A percentile compares a stretch with the other conserved stretches of the same genome.
These are phyloP conservation scores for Sialis lutaria DNA, from an alignment of 2,888 invertebrate genomes.

Conservation along the genomic window DNA sequence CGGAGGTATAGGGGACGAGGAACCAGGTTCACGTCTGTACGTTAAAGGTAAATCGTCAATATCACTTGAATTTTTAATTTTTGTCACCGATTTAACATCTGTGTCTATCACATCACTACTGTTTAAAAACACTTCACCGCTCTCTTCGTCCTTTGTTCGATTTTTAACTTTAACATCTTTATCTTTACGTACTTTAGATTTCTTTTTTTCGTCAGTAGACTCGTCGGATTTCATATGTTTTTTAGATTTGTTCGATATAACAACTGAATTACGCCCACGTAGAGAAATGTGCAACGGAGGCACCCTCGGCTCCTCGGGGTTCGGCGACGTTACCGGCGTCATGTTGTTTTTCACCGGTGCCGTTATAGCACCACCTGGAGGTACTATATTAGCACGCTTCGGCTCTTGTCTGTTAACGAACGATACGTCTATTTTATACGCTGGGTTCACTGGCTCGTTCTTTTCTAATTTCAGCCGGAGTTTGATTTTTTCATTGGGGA, in stretches of 20 bases:
- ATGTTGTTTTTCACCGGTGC: slow-evolving; percentile 29
- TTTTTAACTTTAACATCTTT: slow-evolving; percentile 14
- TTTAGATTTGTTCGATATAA: slow-evolving; percentile 53
- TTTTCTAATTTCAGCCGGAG: slow-evolving; percentile 68
- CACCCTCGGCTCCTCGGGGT: slow-evolving; percentile 55
- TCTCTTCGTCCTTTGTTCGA: not conserved
- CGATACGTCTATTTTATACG: slow-evolving; percentile 66
- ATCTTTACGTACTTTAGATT: slow-evolving; percentile 16
- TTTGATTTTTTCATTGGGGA: slow-evolving; percentile 58
- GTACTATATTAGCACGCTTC: slow-evolving; percentile 15
- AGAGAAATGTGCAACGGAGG: slow-evolving; percentile 80
- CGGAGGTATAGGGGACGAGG: slow-evolving; percentile 8
- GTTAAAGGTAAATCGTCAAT: slow-evolving; percentile 13
- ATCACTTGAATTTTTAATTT: not conserved
- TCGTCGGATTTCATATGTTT: slow-evolving; percentile 26
- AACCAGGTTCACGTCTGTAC: slow-evolving; percentile 12
- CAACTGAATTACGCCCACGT: slow-evolving; percentile 67
- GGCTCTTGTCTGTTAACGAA: slow-evolving; percentile 43
- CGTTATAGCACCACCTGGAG: slow-evolving; percentile 25
- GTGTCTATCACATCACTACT: not conserved
- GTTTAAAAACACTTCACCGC: too few relatives aligned
- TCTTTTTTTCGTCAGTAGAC: slow-evolving; percentile 11
- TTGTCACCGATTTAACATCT: not conserved
- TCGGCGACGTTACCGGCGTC: slow-evolving; percentile 18
- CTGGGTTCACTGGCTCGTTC: slow-evolving; percentile 58